Evolutionary conservation across 2,888 invertebrate species (phyloP), one percentile per base, ranked within the genome.

Genomic region (Dasypolia templi): DNA sequence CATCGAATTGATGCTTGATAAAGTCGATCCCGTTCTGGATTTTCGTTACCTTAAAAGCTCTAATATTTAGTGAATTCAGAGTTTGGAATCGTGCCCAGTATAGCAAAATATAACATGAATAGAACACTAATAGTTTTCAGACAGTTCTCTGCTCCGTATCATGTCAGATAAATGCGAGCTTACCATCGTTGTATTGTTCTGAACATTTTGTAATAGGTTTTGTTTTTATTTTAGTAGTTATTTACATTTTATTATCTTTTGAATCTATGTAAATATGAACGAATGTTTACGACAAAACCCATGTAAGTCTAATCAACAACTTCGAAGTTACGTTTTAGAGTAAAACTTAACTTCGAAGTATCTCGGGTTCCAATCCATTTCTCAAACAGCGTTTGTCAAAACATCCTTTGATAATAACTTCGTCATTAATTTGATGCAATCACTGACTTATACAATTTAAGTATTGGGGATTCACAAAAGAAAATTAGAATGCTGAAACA

Each of bases 401-500:
- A 17, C 22, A 14, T 53, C 42, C 9, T 72, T n/a, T 14, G 9
- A 29, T 11, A 26, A n/a, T 17, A n/a, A 53, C 39, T n/a, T 46
- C 26, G 19, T 77, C 3, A 68, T 46, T 17, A 19, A 66, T 46
- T 55, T 26, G 11, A 11, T 42, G n/a, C 19, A 42, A n/a, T 29
- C n/a, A 22, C 44, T 65, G 26, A 53, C 46, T 35, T 61, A 44
- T 46, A 22, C 14, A 26, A 55, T 75, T 75, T 39, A 66, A 39
- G 46, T 75, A 74, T 76, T 53, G 74, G 62, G 63, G 67, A 61
- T 75, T 64, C 44, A 67, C 42, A 70, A 81, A 75, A 79, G 74
- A 80, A 83, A 85, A 85, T 74, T 81, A 88, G 56, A 76, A 81
- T 81, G 73, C 72, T 77, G 70, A 84, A 76, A 77, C 79, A 66